Evolutionary conservation across 2,113 vertebrate species (phyloP), one percentile per base, ranked within the genome.

Genomic region (Otolemur garnettii): DNA sequence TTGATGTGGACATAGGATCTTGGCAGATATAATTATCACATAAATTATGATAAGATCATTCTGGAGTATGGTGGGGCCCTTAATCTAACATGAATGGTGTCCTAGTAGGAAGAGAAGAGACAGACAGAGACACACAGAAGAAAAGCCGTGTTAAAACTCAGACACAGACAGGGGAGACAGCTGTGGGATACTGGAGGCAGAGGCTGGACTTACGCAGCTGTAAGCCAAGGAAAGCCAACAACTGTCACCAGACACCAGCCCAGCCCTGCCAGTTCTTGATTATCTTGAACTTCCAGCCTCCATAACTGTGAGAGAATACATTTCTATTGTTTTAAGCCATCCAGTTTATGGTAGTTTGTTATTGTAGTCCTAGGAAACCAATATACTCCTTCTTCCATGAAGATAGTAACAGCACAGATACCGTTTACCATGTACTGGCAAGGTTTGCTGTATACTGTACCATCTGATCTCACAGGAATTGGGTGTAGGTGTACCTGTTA

Each of bases 1-100:
- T 35, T 86, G 71, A 53, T 64, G 60, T 95, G 68, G 55, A 82
- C 82, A 74, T 55, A 88, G 21, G 18, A 66, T 85, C n/a, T 77
- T 75, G 71, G 84, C 30, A 62, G 84, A 55, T 85, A 3, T 72
- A 42, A 83, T 86, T 82, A 94, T 17, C 17, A 93, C 45, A 0
- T 55, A 79, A 91, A 45, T 95, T n/a, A 74, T 80, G 17, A 91
- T 71, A 30, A 62, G 15, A 50, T n/a, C 55, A 30, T 38, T 59
- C 42, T 77, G 57, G 30, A 90, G 57, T 68, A 60, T 35, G 13
- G n/a, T 83, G 57, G 12, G 12, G 28, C n/a, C 24, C 64, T 84
- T 75, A 83, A 55, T 57, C 33, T 12, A 71, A 53, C 12, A 74
- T 10, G 4, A 88, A 22, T 55, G 12, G 28, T 90, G 35, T 88